These are phyloP conservation scores for Eilema griseolum DNA, from an alignment of 2,888 invertebrate genomes.

Conservation along the genomic window DNA sequence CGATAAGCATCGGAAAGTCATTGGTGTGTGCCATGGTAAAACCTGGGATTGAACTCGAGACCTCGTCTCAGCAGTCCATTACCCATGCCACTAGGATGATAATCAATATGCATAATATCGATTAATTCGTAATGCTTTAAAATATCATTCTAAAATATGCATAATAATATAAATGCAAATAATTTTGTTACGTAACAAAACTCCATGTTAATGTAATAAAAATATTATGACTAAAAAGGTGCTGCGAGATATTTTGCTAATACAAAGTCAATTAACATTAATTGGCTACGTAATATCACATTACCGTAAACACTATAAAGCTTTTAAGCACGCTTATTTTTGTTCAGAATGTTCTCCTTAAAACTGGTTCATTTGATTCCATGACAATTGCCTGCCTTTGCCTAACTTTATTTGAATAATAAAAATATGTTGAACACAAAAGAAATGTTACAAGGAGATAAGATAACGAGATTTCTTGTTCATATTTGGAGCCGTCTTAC, in stretches of 20 bases:
- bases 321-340: background rate
- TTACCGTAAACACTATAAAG: background rate
- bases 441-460: background rate
- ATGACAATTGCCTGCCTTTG: conserved; percentile 1
- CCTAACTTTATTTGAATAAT: conserved; percentile 1
- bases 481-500: background rate
- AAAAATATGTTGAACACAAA: conserved; percentile 1
- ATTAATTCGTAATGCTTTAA: too few species aligned
- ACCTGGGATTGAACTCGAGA: too few species aligned
- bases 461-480: background rate
- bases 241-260: background rate
- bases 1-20: too few species aligned
- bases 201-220: too few species aligned
- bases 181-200: background rate
- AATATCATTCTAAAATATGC: too few species aligned
- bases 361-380: background rate
- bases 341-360: background rate
- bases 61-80: too few species aligned
- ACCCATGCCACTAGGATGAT: too few species aligned
- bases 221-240: background rate
- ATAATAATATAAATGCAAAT: too few species aligned
- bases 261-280: background rate
- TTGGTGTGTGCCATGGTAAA: too few species aligned
- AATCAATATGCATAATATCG: too few species aligned
- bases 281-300: background rate